phyloP scores from a whole-genome alignment of 2,113 vertebrate genomes.

The Hoplias malabaricus region DNA sequence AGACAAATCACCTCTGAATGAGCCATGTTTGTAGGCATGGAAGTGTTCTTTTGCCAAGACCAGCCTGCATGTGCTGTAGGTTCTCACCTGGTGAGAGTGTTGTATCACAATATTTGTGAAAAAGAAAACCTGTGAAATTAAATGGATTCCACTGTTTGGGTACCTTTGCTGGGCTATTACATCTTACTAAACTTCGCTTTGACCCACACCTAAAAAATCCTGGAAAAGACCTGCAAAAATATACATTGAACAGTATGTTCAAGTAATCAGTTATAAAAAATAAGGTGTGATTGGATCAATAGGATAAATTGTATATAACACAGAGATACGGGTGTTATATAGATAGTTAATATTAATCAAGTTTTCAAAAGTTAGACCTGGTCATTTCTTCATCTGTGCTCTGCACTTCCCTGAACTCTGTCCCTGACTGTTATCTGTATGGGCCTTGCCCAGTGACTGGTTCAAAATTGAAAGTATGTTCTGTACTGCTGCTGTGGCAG shows the following conservation, averaged over 20 bases:
- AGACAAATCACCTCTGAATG: conserved; percentile 8
- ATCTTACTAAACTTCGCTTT: background rate
- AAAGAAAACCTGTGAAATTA: conserved; percentile 12
- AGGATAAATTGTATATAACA: no score
- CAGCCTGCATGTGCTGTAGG: background rate
- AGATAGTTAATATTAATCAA: background rate
- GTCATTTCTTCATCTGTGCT: conserved; percentile 5
- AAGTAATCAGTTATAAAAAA: no score
- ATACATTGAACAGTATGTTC: background rate
- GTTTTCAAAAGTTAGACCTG: conserved; percentile 2
- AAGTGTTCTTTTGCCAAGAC: background rate
- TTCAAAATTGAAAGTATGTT: background rate
- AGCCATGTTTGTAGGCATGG: background rate
- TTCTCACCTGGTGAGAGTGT: background rate
- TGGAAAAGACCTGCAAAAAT: conserved; percentile 10
- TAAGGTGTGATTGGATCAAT: no score
- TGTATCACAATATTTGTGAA: background rate
- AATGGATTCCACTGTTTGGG: conserved; percentile 3
- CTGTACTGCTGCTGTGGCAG: background rate
- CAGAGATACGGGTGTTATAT: background rate
- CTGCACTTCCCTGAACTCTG: background rate
- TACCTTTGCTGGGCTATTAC: conserved; percentile 7
- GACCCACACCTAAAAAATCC: background rate
- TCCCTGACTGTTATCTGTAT: background rate
- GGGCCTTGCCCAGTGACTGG: no score